Evolutionary conservation across 2,113 vertebrate species (phyloP), one percentile per base, ranked within the genome.

Genomic region (Hippoglossus stenolepis): DNA sequence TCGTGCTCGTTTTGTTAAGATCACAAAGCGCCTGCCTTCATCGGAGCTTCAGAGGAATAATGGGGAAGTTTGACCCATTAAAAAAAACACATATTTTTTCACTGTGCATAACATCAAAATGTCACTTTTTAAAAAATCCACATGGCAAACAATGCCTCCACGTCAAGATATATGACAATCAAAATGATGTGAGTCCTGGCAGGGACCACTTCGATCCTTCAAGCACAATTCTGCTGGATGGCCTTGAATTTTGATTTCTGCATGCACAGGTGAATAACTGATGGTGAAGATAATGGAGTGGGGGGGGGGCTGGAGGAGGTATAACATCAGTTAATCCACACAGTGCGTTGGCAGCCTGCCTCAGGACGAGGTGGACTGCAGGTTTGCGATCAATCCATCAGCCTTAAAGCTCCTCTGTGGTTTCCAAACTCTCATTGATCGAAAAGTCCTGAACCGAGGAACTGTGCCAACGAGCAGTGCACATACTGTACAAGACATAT

Each of bases 61-160:
- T 15, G 15, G 47, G 12, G 6, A 58, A 31, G 35, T 62, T 68
- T 31, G 23, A 77, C 67, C 61, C 61, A 63, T 21, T 60, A 73
- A 24, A 62, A 21, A 58, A 80, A 82, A 58, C 24, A 67, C 65
- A 53, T 72, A 57, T 64, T 53, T 75, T 85, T 86, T 68, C 65
- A 67, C 38, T 82, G 69, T 71, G 73, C 26, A 28, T 77, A 59
- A 87, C 84, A 81, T 72, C 35, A 59, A 85, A 79, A 82, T 72
- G 26, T 79, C 68, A 67, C 43, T 71, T 75, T 17, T 40, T 66
- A 63, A 17, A 9, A 53, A 82, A 69, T 77, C 60, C 77, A 87
- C 73, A 80, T 9, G 18, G 72, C 87, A 68, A 56, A 91, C 80
- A 84, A 81, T 70, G 76, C 74, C 68, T 84, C 59, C 78, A 88